These are phyloP conservation scores for Neogale vison DNA, from an alignment of 2,113 vertebrate genomes.

Conservation along the genomic window DNA sequence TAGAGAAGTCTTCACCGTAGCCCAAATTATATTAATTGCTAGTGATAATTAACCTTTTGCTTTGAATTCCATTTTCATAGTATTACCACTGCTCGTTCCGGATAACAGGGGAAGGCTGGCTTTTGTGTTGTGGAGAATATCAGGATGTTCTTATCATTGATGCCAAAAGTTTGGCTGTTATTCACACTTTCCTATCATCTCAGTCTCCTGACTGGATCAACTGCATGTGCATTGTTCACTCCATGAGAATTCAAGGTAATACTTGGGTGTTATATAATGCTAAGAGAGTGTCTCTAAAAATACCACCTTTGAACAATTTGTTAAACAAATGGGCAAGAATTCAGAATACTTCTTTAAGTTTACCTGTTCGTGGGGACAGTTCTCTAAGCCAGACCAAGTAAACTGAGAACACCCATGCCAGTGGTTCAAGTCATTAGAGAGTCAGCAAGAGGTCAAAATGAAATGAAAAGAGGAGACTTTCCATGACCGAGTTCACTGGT, in stretches of 20 bases:
- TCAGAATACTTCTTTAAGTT: not conserved
- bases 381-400: not conserved
- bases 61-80: slow-evolving; percentile 71
- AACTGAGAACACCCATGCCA: not conserved
- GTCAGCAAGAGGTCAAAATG: not conserved
- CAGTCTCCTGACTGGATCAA: slow-evolving; percentile 86
- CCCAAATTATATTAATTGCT: not conserved
- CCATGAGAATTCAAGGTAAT: slow-evolving; percentile 87
- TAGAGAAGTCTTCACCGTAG: not conserved
- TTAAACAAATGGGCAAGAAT: not conserved
- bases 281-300: not conserved
- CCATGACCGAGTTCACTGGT: not conserved
- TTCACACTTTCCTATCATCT: slow-evolving; percentile 83
- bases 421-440: not conserved
- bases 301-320: not conserved
- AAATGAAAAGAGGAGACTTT: not conserved
- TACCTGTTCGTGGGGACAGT: not conserved
- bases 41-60: not conserved
- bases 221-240: slow-evolving; percentile 87
- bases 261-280: rapidly evolving
- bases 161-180: slow-evolving; percentile 83
- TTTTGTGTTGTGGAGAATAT: slow-evolving; percentile 90
- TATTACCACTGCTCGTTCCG: slow-evolving; percentile 89
- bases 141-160: slow-evolving; percentile 87
- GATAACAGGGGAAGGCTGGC: slow-evolving; percentile 89